Evolutionary conservation across 2,888 invertebrate genomes (phyloP), one percentile per base, ranked within the genome.

Genomic region (Drymonia ruficornis): DNA sequence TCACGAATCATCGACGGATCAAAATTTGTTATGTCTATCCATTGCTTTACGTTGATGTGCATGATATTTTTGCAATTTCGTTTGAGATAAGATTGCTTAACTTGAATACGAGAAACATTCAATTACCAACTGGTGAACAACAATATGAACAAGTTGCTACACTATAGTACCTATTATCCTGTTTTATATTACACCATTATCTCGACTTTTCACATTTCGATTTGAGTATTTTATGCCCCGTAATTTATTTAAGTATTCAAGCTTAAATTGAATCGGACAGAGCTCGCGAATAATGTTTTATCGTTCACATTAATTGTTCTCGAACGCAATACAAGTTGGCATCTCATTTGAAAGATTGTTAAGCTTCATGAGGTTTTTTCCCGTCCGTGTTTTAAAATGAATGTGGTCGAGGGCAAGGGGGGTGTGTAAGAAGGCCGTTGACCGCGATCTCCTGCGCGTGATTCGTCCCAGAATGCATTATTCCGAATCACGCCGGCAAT

Each of bases 391-490:
- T 84, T 81, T 74, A 76, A 78, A 80, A 74, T 74, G 69, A 73
- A 67, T 67, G 65, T 65, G 60, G 57, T 53, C 60, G 71, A 72
- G 74, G 70, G 71, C 63, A 73, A 62, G 69, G 74, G 78, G 81
- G 70, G 74, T 74, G 72, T 68, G 74, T 73, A 83, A 79, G 78
- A 75, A 81, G 89, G 89, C 79, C 87, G 76, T 74, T 83, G 91
- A 84, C 91, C 87, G 78, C 81, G 63, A 78, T 84, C 87, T 74
- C 80, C 73, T 76, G 82, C 78, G 78, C 74, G 62, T 74, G 83
- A 84, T 87, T 87, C 85, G 86, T 82, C 83, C 84, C 86, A 87
- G 86, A 88, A 89, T 89, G 86, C 82, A 83, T 88, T 84, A 87
- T 84, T 81, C 74, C 72, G 80, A 83, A 83, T 81, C 77, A 80